A percentile compares a stretch with the other conserved stretches of the same genome.
These are phyloP conservation scores for Drosophila arizonae DNA, from an alignment of 1,140 invertebrate genomes.

Conservation along the genomic window DNA sequence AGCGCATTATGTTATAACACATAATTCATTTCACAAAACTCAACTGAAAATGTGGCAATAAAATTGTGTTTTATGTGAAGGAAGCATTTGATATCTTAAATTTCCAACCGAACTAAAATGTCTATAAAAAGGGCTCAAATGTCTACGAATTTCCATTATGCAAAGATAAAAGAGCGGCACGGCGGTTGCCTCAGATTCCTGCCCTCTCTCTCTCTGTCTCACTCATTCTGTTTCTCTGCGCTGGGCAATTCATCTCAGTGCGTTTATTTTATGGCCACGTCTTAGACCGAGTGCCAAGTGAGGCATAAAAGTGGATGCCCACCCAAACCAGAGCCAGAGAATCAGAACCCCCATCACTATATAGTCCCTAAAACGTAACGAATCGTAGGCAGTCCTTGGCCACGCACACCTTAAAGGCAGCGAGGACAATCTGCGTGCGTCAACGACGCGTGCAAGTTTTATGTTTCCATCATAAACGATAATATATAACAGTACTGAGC, in stretches of 20 bases:
- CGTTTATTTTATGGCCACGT: conserved; percentile 69
- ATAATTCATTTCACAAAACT: conserved; percentile 56
- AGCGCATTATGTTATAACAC: conserved; percentile 30
- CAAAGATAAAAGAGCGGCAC: conserved; percentile 41
- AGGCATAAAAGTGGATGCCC: conserved; percentile 66
- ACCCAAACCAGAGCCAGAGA: conserved; percentile 22
- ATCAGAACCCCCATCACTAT: conserved; percentile 9
- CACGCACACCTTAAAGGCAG: conserved; percentile 3
- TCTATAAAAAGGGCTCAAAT: conserved; percentile 64
- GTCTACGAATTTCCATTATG: conserved; percentile 62
- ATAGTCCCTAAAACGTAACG: not conserved
- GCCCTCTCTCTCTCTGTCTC: not conserved
- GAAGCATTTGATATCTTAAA: conserved; percentile 16
- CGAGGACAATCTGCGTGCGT: conserved; percentile 25
- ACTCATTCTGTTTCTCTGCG: not conserved
- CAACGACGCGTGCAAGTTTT: conserved; percentile 68
- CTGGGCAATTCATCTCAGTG: conserved; percentile 58
- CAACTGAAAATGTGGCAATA: conserved; percentile 29
- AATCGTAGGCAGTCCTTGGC: not conserved
- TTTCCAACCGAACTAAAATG: conserved; percentile 43
- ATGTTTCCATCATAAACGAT: conserved; percentile 74
- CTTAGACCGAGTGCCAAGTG: conserved; percentile 42
- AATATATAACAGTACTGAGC: conserved; percentile 61
- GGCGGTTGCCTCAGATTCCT: not conserved
- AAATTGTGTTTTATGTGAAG: conserved; percentile 29